Base-by-base conservation (phyloP, 2,797 vertebrate species). In the Rhinella marina region DNA sequence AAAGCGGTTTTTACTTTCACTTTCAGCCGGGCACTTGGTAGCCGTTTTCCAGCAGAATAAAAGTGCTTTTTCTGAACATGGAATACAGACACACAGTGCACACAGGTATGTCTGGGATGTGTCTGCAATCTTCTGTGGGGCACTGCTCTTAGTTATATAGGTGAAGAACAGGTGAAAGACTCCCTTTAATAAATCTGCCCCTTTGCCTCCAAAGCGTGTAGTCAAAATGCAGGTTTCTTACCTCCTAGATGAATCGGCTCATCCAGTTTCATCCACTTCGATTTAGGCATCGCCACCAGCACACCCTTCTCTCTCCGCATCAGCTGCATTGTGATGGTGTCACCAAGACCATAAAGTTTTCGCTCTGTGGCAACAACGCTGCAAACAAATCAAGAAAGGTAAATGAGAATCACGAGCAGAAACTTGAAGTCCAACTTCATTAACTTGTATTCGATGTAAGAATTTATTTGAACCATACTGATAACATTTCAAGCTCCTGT, bases 361-460 rank as follows among this genome's bases (percentile, higher is more conserved):
- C 97, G 98, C 92, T 98, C 98, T 95, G 97, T 99, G 68, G 98
- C 97, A 93, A 99, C 95, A 92, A 99, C 98, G 91, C 98, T 99
- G 92, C 80, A 91, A 0, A 27, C 0, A 89, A 0, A 13, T 0
- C 5, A 52, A 81, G 80, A 27, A 23, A 14, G 7, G 7, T 0
- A 25, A 41, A 48, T 41, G 8, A 41, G 14, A 41, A 72, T 73
- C 29, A 41, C 21, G 16, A 41, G 32, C 27, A 41, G 9, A 41
- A 41, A 7, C 7, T 32, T 32, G 3, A 4, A 12, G 0, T 2
- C 62, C 62, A 62, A 7, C 57, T 41, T 41, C 41, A 6, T 41
- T 41, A 41, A 41, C 41, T 41, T 41, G 41, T 41, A 41, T 41
- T 41, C 5, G 32, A 41, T 41, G 3, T 5, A 41, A n/a, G 21